Evolutionary conservation across 2,888 invertebrate species (phyloP), one percentile per base, ranked within the genome.

Genomic region (Xanthia togata): DNA sequence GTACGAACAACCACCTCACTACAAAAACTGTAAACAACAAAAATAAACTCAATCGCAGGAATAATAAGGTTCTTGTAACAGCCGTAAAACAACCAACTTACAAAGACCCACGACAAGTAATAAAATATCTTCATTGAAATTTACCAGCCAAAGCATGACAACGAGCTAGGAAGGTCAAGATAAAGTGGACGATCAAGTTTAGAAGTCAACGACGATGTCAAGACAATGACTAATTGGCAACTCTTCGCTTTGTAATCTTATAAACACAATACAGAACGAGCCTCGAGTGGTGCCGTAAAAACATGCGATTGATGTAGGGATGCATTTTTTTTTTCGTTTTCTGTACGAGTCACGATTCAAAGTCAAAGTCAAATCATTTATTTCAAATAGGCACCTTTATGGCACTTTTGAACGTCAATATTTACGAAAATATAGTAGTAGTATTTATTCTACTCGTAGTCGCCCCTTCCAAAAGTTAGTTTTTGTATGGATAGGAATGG

Each of bases 221-320:
- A 90, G 89, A 92, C 91, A 92, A 91, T 91, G 90, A 90, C 87
- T 92, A 90, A 92, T 91, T 90, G 89, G 78, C 79, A 84, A 87
- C 75, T 89, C 88, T 85, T 87, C 84, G 78, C 84, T 79, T 76
- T 83, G 84, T 88, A 86, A 89, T 87, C 82, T 83, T 82, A 75
- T 82, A 88, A 86, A 83, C 78, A 76, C 81, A 87, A 80, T 79
- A 83, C 84, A 84, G 82, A 84, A 82, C 77, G 83, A 81, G 78
- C 77, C 79, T 68, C 38, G 63, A 78, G 53, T 65, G 70, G 68
- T 81, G 83, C 68, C 57, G 81, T 72, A 84, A 86, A 85, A 88
- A 87, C 84, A 82, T 73, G 70, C 80, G 70, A 83, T 85, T 85
- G 71, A 81, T 73, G 53, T 71, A 73, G 72, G 79, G 55, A 76